Percentiles rank a stretch among this genome's conserved stretches.
phyloP scores from a whole-genome alignment of 2,113 vertebrate genomes.

The Columbina picui region DNA sequence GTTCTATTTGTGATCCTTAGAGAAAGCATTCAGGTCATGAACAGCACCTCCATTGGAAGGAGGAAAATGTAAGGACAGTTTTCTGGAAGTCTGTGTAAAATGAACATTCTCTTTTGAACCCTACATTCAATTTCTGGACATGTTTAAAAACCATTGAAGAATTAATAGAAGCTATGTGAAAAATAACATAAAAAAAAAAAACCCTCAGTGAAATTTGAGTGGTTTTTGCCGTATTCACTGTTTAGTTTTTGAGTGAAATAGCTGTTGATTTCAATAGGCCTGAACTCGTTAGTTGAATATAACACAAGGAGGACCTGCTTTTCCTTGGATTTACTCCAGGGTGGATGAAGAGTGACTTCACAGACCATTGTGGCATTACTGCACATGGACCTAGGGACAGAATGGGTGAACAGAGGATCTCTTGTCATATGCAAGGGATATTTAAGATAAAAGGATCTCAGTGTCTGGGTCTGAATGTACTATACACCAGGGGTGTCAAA shows the following conservation, averaged over 20 bases:
- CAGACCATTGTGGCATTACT: background rate
- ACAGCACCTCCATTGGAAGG: conserved; percentile 3
- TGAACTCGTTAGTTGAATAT: background rate
- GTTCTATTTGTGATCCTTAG: conserved; percentile 19
- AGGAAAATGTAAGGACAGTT: conserved; percentile 1
- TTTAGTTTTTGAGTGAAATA: background rate
- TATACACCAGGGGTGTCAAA: background rate
- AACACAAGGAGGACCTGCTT: background rate
- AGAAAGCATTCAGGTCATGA: background rate
- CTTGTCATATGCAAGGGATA: background rate
- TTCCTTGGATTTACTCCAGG: background rate
- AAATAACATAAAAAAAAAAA: background rate
- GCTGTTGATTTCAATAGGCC: background rate
- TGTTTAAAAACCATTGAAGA: background rate
- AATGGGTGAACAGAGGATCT: background rate
- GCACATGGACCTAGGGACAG: background rate
- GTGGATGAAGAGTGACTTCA: background rate
- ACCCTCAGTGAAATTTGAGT: background rate
- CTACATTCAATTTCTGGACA: background rate
- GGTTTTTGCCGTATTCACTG: background rate
- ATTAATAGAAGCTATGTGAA: background rate
- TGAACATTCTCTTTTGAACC: background rate
- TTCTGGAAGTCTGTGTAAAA: background rate
- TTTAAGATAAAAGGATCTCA: background rate
- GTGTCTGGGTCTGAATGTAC: background rate